These are phyloP conservation scores for Mugil cephalus DNA, from an alignment of 2,113 vertebrate genomes.

Conservation along the genomic window DNA sequence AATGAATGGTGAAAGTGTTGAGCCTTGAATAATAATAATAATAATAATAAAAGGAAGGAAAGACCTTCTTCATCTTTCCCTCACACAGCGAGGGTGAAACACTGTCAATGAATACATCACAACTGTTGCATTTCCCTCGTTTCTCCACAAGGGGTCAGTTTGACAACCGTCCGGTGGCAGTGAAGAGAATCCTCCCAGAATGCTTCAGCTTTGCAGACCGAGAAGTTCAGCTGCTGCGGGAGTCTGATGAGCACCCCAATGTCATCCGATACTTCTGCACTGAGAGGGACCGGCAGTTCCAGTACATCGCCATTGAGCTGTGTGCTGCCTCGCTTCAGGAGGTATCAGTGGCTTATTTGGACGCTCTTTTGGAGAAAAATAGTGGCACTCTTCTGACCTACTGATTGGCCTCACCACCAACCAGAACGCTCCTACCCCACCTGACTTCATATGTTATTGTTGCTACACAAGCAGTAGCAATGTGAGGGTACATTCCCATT, in stretches of 20 bases:
- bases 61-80: too few relatives aligned
- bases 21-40: too few relatives aligned
- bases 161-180: conserved; percentile 93
- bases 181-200: conserved; percentile 97
- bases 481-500: too few relatives aligned
- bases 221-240: conserved; percentile 94
- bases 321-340: conserved; percentile 94
- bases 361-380: not conserved
- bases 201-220: conserved; percentile 98
- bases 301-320: conserved; percentile 98
- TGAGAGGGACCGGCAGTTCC: conserved; percentile 96
- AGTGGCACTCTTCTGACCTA: too few relatives aligned
- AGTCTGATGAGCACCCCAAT: conserved; percentile 96
- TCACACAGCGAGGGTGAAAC: too few relatives aligned
- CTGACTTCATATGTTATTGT: too few relatives aligned
- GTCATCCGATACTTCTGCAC: conserved; percentile 99
- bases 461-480: too few relatives aligned
- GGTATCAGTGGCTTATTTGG: conserved; percentile 72
- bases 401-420: too few relatives aligned
- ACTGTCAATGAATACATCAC: too few relatives aligned
- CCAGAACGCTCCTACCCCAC: too few relatives aligned
- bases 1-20: too few relatives aligned
- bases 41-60: too few relatives aligned
- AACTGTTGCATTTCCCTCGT: not conserved
- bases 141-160: conserved; percentile 89